Percentiles rank a stretch among this genome's conserved stretches.
These are phyloP conservation scores for Leistus spinibarbis DNA, from an alignment of 2,888 invertebrate genomes.

Conservation along the genomic window DNA sequence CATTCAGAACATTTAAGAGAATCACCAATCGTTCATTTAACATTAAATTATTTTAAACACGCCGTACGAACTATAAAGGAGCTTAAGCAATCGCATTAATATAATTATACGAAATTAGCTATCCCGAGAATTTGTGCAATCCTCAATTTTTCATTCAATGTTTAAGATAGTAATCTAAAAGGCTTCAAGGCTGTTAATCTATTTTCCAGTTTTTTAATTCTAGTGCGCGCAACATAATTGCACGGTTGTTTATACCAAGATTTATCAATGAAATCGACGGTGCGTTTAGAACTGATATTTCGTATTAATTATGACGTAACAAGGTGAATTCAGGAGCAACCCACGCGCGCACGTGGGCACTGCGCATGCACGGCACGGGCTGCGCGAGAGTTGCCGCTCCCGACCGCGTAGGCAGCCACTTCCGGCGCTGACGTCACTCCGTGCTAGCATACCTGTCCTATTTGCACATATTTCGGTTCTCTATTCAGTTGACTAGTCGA, in stretches of 20 bases:
- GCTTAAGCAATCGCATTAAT: too few relatives aligned
- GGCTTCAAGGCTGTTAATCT: not conserved
- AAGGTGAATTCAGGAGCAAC: constrained; percentile 13
- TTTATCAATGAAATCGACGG: constrained; percentile 9
- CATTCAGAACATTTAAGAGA: too few relatives aligned
- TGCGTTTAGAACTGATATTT: constrained; percentile 11
- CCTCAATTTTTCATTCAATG: too few relatives aligned
- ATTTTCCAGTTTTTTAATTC: not conserved
- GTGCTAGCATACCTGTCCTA: not conserved
- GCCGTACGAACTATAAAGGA: too few relatives aligned
- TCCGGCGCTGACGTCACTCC: not conserved
- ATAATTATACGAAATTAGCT: too few relatives aligned
- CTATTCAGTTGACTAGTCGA: not conserved
- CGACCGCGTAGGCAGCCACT: not conserved
- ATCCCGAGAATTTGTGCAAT: too few relatives aligned
- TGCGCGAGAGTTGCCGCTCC: not conserved
- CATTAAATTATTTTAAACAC: too few relatives aligned
- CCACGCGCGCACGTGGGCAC: not conserved
- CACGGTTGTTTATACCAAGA: constrained; percentile 12
- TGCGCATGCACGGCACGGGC: not conserved
- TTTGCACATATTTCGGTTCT: too few relatives aligned
- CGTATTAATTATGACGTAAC: constrained; percentile 25
- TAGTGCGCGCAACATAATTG: not conserved
- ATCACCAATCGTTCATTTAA: too few relatives aligned
- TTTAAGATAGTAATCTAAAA: not conserved